Evolutionary conservation across 2,113 vertebrate species (phyloP), one percentile per base, ranked within the genome.

Genomic region (Hemichromis elongatus): DNA sequence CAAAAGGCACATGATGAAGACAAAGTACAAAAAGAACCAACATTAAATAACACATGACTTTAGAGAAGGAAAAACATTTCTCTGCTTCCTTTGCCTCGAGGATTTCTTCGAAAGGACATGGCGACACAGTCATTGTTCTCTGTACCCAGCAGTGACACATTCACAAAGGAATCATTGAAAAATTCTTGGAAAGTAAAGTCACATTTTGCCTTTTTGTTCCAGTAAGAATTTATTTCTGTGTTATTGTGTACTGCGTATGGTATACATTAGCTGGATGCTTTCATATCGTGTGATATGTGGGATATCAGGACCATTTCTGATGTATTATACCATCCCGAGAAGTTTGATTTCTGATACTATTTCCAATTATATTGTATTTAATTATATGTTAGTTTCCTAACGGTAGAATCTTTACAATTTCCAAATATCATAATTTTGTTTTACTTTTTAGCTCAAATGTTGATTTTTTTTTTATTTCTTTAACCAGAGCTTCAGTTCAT

Each of bases 51-150:
- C 89, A 87, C 83, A 83, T 82, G 89, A 93, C 81, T 54, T 19
- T 82, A 87, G 30, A 80, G 56, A 63, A 77, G 75, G 52, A 83
- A 61, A 82, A 30, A 83, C 50, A 50, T 86, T 53, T 86, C 40
- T 66, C 26, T 35, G 33, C 70, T 56, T 59, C 21, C 24, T 40
- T 82, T 2, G 81, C 88, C 77, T 33, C 0, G 4, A 91, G 84
- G 77, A 78, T 85, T 91, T 93, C 87, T 88, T 88, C 3, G 7
- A 93, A 93, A 91, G 82, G 55, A 10, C 40, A 57, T 9, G 55
- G 87, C 57, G 61, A 73, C 73, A 81, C 16, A 21, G 78, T 50
- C 68, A 28, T 86, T 86, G 84, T 88, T 78, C 84, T 86, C 59
- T 33, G 42, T 9, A 24, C n/a, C 33, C 33, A 6, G 63, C 13